Conservation (phyloP, 2,888 invertebrate species). For the Phyto melanocephala region DNA sequence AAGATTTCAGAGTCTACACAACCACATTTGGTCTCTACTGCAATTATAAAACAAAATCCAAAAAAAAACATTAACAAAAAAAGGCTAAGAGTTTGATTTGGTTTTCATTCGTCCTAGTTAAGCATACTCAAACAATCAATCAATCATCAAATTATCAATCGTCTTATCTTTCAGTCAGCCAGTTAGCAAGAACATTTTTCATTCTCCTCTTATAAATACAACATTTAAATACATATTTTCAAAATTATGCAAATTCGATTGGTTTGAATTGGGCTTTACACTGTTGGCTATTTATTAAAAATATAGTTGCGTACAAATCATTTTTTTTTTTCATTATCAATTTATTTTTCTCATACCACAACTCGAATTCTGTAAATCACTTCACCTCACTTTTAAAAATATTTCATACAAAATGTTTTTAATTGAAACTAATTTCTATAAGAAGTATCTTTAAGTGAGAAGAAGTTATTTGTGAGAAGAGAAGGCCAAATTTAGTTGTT, state of each 20-base stretch:
- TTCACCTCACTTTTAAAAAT: no score
- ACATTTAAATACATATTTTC: not conserved
- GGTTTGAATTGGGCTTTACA: not conserved
- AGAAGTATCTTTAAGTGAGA: no score
- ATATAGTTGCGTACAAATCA: no score
- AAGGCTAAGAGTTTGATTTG: conserved; percentile 76
- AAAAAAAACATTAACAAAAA: no score
- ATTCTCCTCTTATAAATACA: not conserved
- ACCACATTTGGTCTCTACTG: conserved; percentile 59
- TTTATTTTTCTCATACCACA: no score
- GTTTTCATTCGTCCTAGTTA: conserved; percentile 78
- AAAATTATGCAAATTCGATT: not conserved
- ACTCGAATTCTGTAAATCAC: no score
- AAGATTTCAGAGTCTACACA: conserved; percentile 8
- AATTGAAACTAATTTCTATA: no score
- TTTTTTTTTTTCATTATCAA: no score
- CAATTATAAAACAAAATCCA: not conserved
- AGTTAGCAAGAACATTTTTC: not conserved
- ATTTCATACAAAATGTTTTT: no score
- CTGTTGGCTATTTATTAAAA: no score
- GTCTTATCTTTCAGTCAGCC: not conserved
- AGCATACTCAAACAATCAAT: conserved; percentile 50
- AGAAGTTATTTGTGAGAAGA: no score
- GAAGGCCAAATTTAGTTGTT: no score
- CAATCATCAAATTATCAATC: conserved; percentile 6